Evolutionary conservation across 2,113 vertebrate species (phyloP).

Genomic region (Diphyllodes magnificus): DNA sequence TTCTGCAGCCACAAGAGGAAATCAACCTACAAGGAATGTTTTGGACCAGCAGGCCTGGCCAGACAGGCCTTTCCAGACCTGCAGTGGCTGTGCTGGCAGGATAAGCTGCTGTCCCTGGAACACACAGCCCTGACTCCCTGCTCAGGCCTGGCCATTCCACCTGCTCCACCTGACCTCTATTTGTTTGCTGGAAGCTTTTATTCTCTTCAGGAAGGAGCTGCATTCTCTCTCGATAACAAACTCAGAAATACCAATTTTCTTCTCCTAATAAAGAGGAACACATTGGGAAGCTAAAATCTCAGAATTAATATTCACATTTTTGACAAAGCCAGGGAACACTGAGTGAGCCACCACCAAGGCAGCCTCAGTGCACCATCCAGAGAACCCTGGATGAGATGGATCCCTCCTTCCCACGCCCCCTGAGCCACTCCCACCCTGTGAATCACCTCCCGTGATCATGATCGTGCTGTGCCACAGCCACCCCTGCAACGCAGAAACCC

Average conservation of each 20-base stretch:
- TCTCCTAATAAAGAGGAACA: background rate
- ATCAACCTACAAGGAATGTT: background rate
- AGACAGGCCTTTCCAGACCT: background rate
- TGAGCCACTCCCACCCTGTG: accelerated
- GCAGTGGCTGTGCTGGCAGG: background rate
- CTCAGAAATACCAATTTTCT: background rate
- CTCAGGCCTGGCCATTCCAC: background rate
- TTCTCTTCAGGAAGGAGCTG: background rate
- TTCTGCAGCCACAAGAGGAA: background rate
- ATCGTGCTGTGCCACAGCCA: background rate
- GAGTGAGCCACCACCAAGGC: background rate
- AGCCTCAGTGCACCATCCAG: accelerated
- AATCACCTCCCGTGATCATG: background rate
- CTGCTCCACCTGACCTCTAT: background rate
- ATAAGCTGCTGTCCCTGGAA: background rate
- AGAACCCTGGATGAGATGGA: accelerated
- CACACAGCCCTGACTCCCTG: background rate
- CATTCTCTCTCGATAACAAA: background rate
- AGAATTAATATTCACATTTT: background rate
- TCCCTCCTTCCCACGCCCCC: background rate
- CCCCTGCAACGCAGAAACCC: background rate
- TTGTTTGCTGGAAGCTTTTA: background rate
- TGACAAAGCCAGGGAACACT: background rate
- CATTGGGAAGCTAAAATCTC: background rate
- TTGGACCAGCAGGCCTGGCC: background rate